Evolutionary conservation across 2,888 invertebrate genomes (phyloP).

Genomic region (Syrphus vitripennis): DNA sequence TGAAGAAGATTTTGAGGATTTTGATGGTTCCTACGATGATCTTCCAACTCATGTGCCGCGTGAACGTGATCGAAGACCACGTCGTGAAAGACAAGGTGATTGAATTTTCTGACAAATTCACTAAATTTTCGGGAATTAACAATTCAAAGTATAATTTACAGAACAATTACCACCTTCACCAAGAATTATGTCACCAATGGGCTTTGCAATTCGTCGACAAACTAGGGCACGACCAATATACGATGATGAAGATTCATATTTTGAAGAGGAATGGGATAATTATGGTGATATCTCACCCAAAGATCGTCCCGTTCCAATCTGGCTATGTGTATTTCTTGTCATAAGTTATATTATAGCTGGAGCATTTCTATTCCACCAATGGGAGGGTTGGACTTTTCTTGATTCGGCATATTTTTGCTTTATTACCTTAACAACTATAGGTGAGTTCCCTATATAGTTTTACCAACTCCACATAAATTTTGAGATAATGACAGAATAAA

Average conservation of each 20-base stretch:
- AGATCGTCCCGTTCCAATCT: constrained; percentile 90
- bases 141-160: background rate
- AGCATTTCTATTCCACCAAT: constrained; percentile 91
- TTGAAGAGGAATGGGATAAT: constrained; percentile 82
- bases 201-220: constrained; percentile 85
- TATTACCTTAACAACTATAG: constrained; percentile 95
- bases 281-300: constrained; percentile 81
- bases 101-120: background rate
- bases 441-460: constrained; percentile 73
- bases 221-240: constrained; percentile 81
- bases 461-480: background rate
- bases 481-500: background rate
- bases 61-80: constrained; percentile 71
- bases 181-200: constrained; percentile 87
- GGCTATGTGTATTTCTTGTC: constrained; percentile 93
- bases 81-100: constrained; percentile 72
- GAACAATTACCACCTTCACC: constrained; percentile 82
- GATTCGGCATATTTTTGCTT: constrained; percentile 97
- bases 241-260: constrained; percentile 84
- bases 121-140: no score
- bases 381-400: constrained; percentile 93
- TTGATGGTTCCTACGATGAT: constrained; percentile 75
- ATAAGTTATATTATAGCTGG: constrained; percentile 95
- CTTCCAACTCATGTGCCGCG: constrained; percentile 68
- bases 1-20: constrained; percentile 78